A percentile compares a stretch with the other conserved stretches of the same genome.
These are phyloP conservation scores for Cebus imitator DNA, from an alignment of 2,113 vertebrate species.

Conservation along the genomic window DNA sequence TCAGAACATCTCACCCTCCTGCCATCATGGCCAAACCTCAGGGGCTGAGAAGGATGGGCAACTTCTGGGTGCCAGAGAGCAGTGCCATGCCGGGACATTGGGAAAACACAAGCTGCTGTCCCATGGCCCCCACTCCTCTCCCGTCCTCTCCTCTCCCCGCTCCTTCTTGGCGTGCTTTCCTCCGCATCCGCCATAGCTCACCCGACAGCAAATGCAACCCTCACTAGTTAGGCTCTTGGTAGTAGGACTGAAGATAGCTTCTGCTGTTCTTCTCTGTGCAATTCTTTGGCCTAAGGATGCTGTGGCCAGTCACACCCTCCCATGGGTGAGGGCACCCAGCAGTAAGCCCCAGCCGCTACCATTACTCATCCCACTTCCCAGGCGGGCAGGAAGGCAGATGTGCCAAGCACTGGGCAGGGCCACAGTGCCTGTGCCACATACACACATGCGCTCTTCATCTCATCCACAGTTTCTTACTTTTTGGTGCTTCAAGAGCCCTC, in stretches of 20 bases:
- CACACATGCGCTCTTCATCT: neutral
- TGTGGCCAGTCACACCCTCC: neutral
- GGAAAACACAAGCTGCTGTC: neutral
- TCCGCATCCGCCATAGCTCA: neutral
- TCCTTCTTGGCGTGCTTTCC: neutral
- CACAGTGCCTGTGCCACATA: no score
- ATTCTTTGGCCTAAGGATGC: neutral
- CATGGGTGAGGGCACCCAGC: neutral
- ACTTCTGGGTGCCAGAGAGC: neutral
- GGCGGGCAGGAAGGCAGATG: neutral
- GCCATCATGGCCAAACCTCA: neutral
- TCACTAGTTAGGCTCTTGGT: neutral
- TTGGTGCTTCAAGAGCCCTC: neutral
- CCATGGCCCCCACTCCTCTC: neutral
- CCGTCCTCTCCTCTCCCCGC: neutral
- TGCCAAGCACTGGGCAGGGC: neutral
- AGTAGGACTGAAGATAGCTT: neutral
- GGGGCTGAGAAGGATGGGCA: neutral
- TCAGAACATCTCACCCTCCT: neutral
- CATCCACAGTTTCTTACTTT: neutral
- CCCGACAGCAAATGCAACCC: neutral
- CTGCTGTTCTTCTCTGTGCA: neutral
- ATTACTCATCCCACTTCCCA: neutral
- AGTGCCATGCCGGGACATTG: neutral
- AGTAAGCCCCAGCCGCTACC: neutral